Percentiles rank a stretch among this genome's conserved stretches.
Conservation (phyloP, 2,113 vertebrate species). For the Brachyhypopomus occidentalis region DNA sequence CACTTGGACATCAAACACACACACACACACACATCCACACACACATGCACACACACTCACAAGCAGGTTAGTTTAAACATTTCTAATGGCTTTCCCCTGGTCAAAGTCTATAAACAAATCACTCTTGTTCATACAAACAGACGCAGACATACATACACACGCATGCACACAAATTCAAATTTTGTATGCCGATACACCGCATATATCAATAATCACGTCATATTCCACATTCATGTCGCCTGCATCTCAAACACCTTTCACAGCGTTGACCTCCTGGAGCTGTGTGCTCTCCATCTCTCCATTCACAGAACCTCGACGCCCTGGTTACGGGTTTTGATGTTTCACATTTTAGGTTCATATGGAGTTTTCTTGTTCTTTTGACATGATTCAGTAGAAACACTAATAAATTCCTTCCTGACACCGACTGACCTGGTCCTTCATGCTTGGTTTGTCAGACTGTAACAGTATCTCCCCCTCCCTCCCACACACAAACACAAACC, state of each 20-base stretch:
- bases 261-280: background rate
- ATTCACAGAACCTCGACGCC: background rate
- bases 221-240: constrained; percentile 1
- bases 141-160: constrained; percentile 30
- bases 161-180: constrained; percentile 35
- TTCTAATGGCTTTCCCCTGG: constrained; percentile 54
- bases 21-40: constrained; percentile 45
- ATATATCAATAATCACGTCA: background rate
- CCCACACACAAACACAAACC: background rate
- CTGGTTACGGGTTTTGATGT: constrained; percentile 17
- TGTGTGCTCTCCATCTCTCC: background rate
- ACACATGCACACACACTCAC: constrained; percentile 40
- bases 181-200: background rate
- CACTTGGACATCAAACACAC: constrained; percentile 38
- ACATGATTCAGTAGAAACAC: constrained; percentile 52
- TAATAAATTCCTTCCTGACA: constrained; percentile 62
- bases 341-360: constrained; percentile 45
- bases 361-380: constrained; percentile 49
- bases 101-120: constrained; percentile 53
- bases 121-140: constrained; percentile 28
- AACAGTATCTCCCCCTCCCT: constrained; percentile 47
- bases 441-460: constrained; percentile 54
- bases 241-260: background rate
- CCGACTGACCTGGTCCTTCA: constrained; percentile 56
- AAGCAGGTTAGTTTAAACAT: constrained; percentile 64